Percentiles rank a stretch among this genome's conserved stretches.
These are phyloP conservation scores for Prionace glauca DNA, from an alignment of 2,797 vertebrate genomes.

Conservation along the genomic window DNA sequence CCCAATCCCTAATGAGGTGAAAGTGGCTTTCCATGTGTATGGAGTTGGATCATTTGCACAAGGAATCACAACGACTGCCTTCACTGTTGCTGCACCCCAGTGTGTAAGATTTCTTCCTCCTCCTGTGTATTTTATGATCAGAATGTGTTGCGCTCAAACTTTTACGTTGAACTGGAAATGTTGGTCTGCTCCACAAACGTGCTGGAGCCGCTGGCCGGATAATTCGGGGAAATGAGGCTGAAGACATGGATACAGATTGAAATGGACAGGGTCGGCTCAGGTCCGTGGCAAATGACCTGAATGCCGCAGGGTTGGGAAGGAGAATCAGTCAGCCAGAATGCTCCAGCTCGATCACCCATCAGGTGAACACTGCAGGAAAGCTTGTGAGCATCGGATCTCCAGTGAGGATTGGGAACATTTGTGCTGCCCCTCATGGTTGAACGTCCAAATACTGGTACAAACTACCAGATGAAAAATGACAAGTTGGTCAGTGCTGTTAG, in stretches of 20 bases:
- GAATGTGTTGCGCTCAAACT: neutral
- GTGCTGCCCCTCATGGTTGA: neutral
- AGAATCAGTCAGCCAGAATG: neutral
- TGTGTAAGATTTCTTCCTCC: conserved; percentile 58
- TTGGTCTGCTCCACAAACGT: neutral
- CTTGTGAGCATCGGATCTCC: too few relatives aligned
- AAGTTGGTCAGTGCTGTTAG: neutral
- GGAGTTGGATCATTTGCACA: conserved; percentile 64
- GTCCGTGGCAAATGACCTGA: neutral
- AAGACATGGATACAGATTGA: neutral
- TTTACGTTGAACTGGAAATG: neutral
- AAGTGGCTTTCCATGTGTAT: conserved; percentile 56
- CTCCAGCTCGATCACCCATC: neutral
- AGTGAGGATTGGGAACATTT: neutral
- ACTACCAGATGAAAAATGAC: neutral
- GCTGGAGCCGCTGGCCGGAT: neutral
- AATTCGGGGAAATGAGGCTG: neutral
- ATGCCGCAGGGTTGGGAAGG: neutral
- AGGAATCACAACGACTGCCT: conserved; percentile 56
- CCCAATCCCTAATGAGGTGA: conserved; percentile 55
- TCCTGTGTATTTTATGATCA: neutral
- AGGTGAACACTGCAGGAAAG: neutral
- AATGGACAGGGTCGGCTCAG: neutral
- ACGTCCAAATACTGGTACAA: neutral
- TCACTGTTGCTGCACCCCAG: conserved; percentile 61